Evolutionary conservation across 2,888 invertebrate species (phyloP), one percentile per base, ranked within the genome.

Genomic region (Plebejus melissa): DNA sequence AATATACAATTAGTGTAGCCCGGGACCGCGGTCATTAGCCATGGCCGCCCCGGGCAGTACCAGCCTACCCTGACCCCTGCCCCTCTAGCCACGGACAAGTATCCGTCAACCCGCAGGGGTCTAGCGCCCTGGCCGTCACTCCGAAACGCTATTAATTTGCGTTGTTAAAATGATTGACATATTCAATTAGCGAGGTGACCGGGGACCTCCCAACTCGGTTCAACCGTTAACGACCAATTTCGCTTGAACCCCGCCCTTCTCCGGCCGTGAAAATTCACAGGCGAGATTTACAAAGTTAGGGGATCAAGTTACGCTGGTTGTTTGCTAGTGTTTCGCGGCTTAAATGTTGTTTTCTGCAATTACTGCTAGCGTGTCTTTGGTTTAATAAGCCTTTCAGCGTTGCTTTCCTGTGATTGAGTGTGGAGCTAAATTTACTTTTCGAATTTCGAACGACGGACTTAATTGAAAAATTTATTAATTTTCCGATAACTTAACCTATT

Each of bases 91-190:
- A 41, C 50, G 28, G 46, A 58, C 41, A 22, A 32, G 46, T 41
- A 80, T 79, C 77, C 77, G 78, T 76, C 76, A 77, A 77, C 77
- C 76, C 76, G 77, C 78, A 83, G 80, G 83, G 88, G 76, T 85
- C 89, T 81, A 72, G 69, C 77, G 83, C 78, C 80, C 80, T 88
- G 89, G 90, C 79, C 82, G 83, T 83, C 84, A 82, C 80, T 84
- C 86, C 86, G 88, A 87, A 88, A 87, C 89, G 87, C 90, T 89
- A 91, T 93, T 94, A 90, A 93, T 94, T 94, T 94, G 92, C 93
- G 94, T 95, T 95, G 95, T 96, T 96, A 96, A 94, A 94, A 94
- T 96, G 96, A 96, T 96, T 96, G 96, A 95, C 96, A 96, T 94
- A 94, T 96, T 96, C 96, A 96, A 96, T 96, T 96, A 96, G 95